Conservation (phyloP, 2,113 vertebrate species). For the Siniperca knerii region DNA sequence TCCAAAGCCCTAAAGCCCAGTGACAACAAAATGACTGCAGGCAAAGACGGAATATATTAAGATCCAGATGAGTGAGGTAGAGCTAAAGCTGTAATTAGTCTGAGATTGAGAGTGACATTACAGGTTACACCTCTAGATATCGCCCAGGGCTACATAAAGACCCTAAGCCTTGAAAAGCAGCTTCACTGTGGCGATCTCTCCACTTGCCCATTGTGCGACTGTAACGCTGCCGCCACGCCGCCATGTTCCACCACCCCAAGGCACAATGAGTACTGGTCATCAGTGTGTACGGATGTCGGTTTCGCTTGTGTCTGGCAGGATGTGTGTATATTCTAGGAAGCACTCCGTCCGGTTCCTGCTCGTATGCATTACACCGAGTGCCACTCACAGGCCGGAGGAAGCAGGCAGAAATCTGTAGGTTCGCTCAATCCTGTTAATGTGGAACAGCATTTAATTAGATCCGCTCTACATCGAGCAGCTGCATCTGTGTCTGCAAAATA, state of each 20-base stretch:
- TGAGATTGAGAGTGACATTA: constrained; percentile 44
- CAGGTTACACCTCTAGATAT: constrained; percentile 62
- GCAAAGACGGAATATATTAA: constrained; percentile 49
- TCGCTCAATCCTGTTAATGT: constrained; percentile 85
- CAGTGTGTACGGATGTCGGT: constrained; percentile 71
- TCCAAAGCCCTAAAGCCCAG: constrained; percentile 59
- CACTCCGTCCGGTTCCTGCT: constrained; percentile 74
- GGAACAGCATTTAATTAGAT: constrained; percentile 87
- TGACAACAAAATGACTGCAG: constrained; percentile 64
- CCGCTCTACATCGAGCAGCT: constrained; percentile 68
- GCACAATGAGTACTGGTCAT: constrained; percentile 72
- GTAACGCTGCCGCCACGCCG: constrained; percentile 33
- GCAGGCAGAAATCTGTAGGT: constrained; percentile 70
- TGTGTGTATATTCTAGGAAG: constrained; percentile 74
- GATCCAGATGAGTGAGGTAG: constrained; percentile 27
- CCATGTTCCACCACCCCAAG: constrained; percentile 65
- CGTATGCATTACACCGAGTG: constrained; percentile 78
- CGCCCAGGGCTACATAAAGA: constrained; percentile 55
- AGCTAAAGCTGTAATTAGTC: constrained; percentile 58
- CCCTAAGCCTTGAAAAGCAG: constrained; percentile 48
- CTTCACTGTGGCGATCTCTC: constrained; percentile 32
- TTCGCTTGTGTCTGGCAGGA: constrained; percentile 71
- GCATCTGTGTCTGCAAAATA: constrained; percentile 53
- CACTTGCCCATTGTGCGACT: constrained; percentile 56
- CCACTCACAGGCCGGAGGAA: constrained; percentile 79